Evolutionary conservation across 2,888 invertebrate genomes (phyloP).

Genomic region (Pterobdella sp.): DNA sequence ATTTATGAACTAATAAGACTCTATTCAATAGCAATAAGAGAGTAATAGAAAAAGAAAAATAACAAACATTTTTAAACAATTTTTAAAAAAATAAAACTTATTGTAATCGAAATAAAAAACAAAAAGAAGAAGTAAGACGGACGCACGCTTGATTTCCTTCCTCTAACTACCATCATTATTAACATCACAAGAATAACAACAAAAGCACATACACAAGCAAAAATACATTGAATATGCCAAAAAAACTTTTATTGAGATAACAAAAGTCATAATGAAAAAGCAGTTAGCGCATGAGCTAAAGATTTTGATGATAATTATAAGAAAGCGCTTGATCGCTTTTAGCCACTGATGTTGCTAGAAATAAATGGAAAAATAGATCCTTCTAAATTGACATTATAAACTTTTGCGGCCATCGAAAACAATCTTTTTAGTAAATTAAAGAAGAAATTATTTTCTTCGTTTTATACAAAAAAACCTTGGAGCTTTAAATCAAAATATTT

Average conservation of each 20-base stretch:
- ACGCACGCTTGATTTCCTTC: not conserved
- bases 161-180: slow-evolving; percentile 3
- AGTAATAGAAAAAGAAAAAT: not conserved
- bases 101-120: not conserved
- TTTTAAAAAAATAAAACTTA: not conserved
- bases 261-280: not conserved
- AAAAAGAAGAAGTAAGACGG: not conserved
- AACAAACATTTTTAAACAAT: not conserved
- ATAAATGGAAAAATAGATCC: not conserved
- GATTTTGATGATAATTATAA: not conserved
- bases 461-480: no score
- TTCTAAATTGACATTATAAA: not conserved
- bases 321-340: not conserved
- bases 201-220: not conserved
- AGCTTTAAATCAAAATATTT: no score
- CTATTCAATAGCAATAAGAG: not conserved
- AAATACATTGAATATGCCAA: not conserved
- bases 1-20: not conserved
- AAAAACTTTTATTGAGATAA: not conserved
- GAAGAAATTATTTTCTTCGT: no score
- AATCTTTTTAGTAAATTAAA: no score
- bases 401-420: no score
- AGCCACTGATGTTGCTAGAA: not conserved
- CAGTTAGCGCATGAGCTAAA: not conserved
- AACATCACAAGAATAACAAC: not conserved